phyloP scores from a whole-genome alignment of 2,113 vertebrate species.

The Sylvilagus bachmani region DNA sequence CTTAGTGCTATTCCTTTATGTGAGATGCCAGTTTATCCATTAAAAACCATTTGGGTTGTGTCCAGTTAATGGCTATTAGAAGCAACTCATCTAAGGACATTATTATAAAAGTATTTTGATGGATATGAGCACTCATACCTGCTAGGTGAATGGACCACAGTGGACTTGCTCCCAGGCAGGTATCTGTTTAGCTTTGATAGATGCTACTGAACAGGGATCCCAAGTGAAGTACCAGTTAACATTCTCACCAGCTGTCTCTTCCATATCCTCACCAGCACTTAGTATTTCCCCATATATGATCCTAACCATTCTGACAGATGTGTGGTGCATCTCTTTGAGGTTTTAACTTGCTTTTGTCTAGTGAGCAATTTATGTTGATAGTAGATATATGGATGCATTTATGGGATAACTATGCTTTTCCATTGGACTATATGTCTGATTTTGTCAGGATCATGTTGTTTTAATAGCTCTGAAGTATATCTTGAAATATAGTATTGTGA shows the following conservation, averaged over 20 bases:
- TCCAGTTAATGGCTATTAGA: not conserved
- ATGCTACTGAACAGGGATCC: too few relatives aligned
- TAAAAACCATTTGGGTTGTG: not conserved
- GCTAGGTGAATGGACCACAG: not conserved
- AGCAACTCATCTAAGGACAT: not conserved
- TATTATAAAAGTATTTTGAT: not conserved
- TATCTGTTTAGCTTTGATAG: too few relatives aligned
- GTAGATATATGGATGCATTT: too few relatives aligned
- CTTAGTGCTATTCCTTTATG: not conserved
- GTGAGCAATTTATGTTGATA: not conserved
- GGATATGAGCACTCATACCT: not conserved
- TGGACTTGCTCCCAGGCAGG: not conserved
- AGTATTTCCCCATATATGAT: not conserved
- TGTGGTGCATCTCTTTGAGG: not conserved
- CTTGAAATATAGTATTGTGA: too few relatives aligned
- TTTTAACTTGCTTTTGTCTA: constrained; percentile 17
- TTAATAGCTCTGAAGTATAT: too few relatives aligned
- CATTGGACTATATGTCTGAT: too few relatives aligned
- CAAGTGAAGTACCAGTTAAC: too few relatives aligned
- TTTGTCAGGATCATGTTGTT: too few relatives aligned
- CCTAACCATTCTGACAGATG: not conserved
- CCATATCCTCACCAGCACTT: not conserved
- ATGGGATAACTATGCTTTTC: too few relatives aligned
- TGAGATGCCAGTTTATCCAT: not conserved
- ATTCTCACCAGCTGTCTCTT: not conserved